Evolutionary conservation across 2,113 vertebrate species (phyloP).

Genomic region (Forbesichthys agassizii): DNA sequence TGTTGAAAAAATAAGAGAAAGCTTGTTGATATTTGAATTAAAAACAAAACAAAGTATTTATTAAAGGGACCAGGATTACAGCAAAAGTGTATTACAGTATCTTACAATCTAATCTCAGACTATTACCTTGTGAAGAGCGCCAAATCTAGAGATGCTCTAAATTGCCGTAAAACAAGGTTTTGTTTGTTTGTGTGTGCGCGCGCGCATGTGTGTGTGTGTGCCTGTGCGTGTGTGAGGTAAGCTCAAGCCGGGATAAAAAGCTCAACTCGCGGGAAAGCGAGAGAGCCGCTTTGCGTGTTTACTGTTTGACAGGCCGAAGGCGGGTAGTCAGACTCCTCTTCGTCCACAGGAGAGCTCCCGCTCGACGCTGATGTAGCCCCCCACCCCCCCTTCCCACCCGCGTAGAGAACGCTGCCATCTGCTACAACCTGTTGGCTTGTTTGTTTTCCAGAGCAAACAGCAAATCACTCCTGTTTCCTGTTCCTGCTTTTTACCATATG

Average conservation of each 20-base stretch:
- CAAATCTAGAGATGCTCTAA: no score
- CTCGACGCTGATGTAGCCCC: constrained; percentile 65
- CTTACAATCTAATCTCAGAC: background rate
- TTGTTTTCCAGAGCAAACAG: constrained; percentile 99
- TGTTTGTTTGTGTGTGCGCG: background rate
- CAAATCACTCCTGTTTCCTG: constrained; percentile 94
- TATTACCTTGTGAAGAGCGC: no score
- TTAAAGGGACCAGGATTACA: no score
- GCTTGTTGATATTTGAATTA: no score
- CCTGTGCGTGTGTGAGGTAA: constrained; percentile 58
- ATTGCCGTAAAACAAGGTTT: no score
- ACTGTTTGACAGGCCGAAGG: constrained; percentile 71
- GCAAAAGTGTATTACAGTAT: background rate
- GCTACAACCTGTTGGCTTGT: constrained; percentile 98
- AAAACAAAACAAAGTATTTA: no score
- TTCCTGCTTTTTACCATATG: constrained; percentile 97
- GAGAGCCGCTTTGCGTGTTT: constrained; percentile 77
- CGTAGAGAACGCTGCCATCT: constrained; percentile 87
- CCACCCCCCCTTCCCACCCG: constrained; percentile 79
- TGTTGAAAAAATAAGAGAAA: no score
- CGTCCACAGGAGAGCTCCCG: constrained; percentile 71
- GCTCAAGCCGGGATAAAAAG: constrained; percentile 69
- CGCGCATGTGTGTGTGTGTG: no score
- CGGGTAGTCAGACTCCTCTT: constrained; percentile 66
- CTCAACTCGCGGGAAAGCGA: constrained; percentile 67